Conservation (phyloP, 2,888 invertebrate species). For the Parnassius glacialis region DNA sequence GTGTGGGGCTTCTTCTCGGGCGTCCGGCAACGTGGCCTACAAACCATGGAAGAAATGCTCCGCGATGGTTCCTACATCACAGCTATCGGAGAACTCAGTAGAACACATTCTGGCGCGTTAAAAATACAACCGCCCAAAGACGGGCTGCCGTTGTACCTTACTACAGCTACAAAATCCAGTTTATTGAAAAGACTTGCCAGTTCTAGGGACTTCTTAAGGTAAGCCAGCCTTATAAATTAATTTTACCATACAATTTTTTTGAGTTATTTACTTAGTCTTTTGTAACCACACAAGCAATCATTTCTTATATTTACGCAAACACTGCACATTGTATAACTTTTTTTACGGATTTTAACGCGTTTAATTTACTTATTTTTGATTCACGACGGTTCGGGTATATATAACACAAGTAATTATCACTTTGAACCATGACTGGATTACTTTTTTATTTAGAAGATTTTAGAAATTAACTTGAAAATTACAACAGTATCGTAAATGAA, state of each 20-base stretch:
- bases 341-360: too few species aligned
- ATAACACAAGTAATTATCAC: too few species aligned
- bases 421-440: too few species aligned
- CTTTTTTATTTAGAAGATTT: too few species aligned
- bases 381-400: too few species aligned
- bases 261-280: too few species aligned
- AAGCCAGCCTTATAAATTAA: constrained; percentile 27
- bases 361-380: too few species aligned
- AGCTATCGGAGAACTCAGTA: constrained; percentile 87
- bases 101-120: constrained; percentile 82
- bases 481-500: not conserved
- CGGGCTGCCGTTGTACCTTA: constrained; percentile 88
- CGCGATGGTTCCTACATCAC: constrained; percentile 90
- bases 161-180: constrained; percentile 88
- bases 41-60: constrained; percentile 93
- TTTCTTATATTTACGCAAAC: too few species aligned
- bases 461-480: too few species aligned
- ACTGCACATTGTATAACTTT: too few species aligned
- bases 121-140: constrained; percentile 87
- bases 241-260: too few species aligned
- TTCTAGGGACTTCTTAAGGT: constrained; percentile 86
- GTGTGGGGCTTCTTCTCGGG: constrained; percentile 93
- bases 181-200: constrained; percentile 87
- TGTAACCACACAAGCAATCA: too few species aligned
- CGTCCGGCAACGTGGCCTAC: constrained; percentile 89